Percentiles rank a stretch among this genome's conserved stretches.
These are phyloP conservation scores for Chitala chitala DNA, from an alignment of 2,113 vertebrate species.

Conservation along the genomic window DNA sequence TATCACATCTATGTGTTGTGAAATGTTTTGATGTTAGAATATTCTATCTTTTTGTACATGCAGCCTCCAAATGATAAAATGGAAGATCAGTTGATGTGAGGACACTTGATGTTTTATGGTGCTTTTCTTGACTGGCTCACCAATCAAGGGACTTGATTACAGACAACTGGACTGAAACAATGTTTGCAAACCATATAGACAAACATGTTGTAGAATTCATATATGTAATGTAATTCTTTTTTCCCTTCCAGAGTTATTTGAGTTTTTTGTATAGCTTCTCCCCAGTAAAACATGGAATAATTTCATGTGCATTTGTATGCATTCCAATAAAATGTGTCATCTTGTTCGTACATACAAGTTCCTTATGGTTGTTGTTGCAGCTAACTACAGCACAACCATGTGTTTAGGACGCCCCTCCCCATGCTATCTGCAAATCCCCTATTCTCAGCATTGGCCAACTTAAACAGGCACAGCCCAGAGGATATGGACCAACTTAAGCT, in stretches of 20 bases:
- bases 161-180: too few relatives aligned
- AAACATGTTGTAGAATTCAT: too few relatives aligned
- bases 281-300: constrained; percentile 62
- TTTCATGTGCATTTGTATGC: constrained; percentile 73
- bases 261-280: constrained; percentile 21
- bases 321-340: constrained; percentile 71
- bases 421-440: constrained; percentile 69
- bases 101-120: too few relatives aligned
- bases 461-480: constrained; percentile 65
- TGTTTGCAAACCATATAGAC: too few relatives aligned
- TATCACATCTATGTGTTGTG: too few relatives aligned
- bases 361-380: constrained; percentile 72
- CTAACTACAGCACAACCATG: constrained; percentile 52
- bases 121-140: background rate
- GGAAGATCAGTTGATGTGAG: too few relatives aligned
- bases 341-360: constrained; percentile 66
- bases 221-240: constrained; percentile 55
- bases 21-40: too few relatives aligned
- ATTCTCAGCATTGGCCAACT: constrained; percentile 59
- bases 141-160: too few relatives aligned
- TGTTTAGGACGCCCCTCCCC: constrained; percentile 54
- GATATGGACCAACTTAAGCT: constrained; percentile 67
- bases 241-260: background rate
- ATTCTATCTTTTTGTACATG: too few relatives aligned
- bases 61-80: too few relatives aligned